Evolutionary conservation across 2,797 vertebrate genomes (phyloP), one percentile per base, ranked within the genome.

Genomic region (Sternarchorhynchus goeldii): DNA sequence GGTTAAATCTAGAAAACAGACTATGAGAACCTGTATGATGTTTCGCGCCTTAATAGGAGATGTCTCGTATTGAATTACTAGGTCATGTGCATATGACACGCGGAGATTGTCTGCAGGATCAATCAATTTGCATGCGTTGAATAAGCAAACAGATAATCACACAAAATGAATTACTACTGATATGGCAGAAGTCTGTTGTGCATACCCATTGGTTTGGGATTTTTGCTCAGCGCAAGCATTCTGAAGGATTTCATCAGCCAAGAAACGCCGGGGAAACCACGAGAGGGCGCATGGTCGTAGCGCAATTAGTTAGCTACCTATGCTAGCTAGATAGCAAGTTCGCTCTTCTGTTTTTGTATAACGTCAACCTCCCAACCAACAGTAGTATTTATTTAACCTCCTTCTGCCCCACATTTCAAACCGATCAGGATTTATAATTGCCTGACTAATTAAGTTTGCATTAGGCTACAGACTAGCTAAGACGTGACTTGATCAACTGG

Each of bases 81-180:
- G 67, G 76, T 89, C 87, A 87, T 86, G 85, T 81, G 86, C 72
- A 84, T n/a, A 16, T 29, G 45, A 2, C 79, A 78, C 81, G 84
- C 45, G 18, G 0, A 12, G n/a, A 65, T 12, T 39, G 34, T 12
- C 1, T 41, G n/a, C 34, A 65, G 62, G 17, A 18, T 6, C 20
- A 45, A 20, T 39, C 18, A 20, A 64, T 63, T 63, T 6, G 4
- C 20, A n/a, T 18, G 10, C 3, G 2, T 45, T 66, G 3, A 66
- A 21, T 45, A 41, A 39, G 34, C n/a, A 65, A 4, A 20, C 20
- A 17, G n/a, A n/a, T 41, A 25, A 66, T 21, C 62, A 32, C 32
- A 41, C 12, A 34, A 5, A 1, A n/a, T 20, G 1, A 45, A 14
- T 2, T n/a, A 14, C 6, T 29, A 6, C 60, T 55, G 73, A 10